These are phyloP conservation scores for Andrena bicolor DNA, from an alignment of 2,888 invertebrate genomes.

Conservation along the genomic window DNA sequence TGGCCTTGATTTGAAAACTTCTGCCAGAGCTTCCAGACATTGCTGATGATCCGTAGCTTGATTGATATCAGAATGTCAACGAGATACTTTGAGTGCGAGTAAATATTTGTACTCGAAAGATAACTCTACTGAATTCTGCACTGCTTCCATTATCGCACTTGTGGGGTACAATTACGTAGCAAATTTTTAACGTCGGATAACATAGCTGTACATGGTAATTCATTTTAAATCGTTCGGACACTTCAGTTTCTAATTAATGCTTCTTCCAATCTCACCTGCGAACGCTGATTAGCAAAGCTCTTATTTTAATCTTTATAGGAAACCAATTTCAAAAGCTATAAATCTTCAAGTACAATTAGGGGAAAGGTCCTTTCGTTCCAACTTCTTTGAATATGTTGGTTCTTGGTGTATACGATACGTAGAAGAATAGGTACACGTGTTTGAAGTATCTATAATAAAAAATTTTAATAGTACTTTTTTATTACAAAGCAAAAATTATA, in stretches of 20 bases:
- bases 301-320: no score
- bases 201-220: neutral
- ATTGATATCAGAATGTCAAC: conserved; percentile 15
- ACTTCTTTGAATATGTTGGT: conserved; percentile 14
- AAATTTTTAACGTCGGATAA: neutral
- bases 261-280: no score
- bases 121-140: neutral
- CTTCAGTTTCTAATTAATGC: no score
- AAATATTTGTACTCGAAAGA: conserved; percentile 2
- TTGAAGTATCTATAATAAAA: conserved; percentile 23
- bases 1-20: conserved; percentile 7
- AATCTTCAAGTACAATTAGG: neutral
- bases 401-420: conserved; percentile 25
- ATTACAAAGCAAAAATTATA: conserved; percentile 71
- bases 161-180: conserved; percentile 1
- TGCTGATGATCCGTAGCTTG: neutral
- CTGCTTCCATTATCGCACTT: conserved; percentile 14
- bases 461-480: conserved; percentile 63
- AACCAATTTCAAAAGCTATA: neutral
- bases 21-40: neutral
- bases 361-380: neutral
- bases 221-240: neutral
- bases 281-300: neutral
- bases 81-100: conserved; percentile 1
- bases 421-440: conserved; percentile 6